These are phyloP conservation scores for Melanchra persicariae DNA, from an alignment of 2,888 invertebrate genomes.

Conservation along the genomic window DNA sequence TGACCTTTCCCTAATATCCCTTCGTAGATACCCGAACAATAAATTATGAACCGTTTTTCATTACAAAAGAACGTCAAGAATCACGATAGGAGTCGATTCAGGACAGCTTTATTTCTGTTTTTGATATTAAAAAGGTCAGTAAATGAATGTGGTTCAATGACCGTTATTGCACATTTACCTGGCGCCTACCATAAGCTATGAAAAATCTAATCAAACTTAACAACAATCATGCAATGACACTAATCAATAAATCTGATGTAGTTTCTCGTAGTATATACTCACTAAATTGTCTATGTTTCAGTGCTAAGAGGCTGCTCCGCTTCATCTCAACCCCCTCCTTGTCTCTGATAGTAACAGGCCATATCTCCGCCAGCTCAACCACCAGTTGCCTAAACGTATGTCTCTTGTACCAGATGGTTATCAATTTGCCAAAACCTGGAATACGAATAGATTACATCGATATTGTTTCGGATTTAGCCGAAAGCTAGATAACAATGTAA, in stretches of 20 bases:
- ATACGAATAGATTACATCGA: constrained; percentile 29
- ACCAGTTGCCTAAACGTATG: constrained; percentile 79
- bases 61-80: too few relatives aligned
- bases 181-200: too few relatives aligned
- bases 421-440: constrained; percentile 80
- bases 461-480: neutral
- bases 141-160: too few relatives aligned
- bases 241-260: neutral
- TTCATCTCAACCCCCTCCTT: constrained; percentile 76
- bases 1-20: too few relatives aligned
- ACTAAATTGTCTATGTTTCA: constrained; percentile 79
- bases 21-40: too few relatives aligned
- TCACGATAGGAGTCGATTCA: too few relatives aligned
- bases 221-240: neutral
- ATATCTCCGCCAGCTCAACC: constrained; percentile 79
- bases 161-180: too few relatives aligned
- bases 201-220: neutral
- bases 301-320: constrained; percentile 73
- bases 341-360: constrained; percentile 77
- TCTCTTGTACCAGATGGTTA: constrained; percentile 81
- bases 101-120: too few relatives aligned
- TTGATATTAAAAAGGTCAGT: too few relatives aligned
- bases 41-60: too few relatives aligned
- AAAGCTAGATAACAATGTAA: neutral
- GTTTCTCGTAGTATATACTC: constrained; percentile 49